Evolutionary conservation across 2,113 vertebrate species (phyloP), one percentile per base, ranked within the genome.

Genomic region (Hippocampus barbouri): DNA sequence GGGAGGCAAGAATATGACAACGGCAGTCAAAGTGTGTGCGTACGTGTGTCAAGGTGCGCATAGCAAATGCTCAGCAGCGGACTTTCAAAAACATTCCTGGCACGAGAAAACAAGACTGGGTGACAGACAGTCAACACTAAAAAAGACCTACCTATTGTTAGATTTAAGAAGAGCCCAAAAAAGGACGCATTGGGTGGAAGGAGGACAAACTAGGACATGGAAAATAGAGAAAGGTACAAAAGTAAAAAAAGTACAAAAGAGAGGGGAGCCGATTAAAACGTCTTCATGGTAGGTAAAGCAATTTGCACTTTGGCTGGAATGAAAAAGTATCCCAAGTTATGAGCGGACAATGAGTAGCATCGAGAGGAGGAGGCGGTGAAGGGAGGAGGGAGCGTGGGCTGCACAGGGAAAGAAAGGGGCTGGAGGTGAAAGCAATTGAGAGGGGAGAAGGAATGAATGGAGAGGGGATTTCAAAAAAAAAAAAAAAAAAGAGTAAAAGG

Each of bases 121-220:
- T 85, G 85, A 91, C 85, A 89, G 73, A 89, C 82, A 87, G 83
- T 84, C 79, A 85, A 89, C 79, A 89, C 86, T 87, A 80, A 88
- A 88, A 57, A 72, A 78, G 83, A 91, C 92, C 90, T 93, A 93
- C 92, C 92, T 93, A 92, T 84, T 80, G 72, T 85, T 77, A 90
- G 85, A 88, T 83, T 87, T 87, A 89, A 88, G 87, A 86, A 80
- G 81, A 85, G 69, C 79, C 89, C 91, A 77, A 84, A 90, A 61
- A 88, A 85, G 79, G 91, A 88, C 81, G 85, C 85, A 90, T 80
- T 83, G 83, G 84, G 82, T 83, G 84, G 77, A 41, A 59, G 85
- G 85, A 86, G 85, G 80, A 83, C 81, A 87, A 87, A 88, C 88
- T 68, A 83, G 81, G 74, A 74, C 65, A 79, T 72, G 73, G 67